These are phyloP conservation scores for Meleagris gallopavo DNA, from an alignment of 2,113 vertebrate species.

Conservation along the genomic window DNA sequence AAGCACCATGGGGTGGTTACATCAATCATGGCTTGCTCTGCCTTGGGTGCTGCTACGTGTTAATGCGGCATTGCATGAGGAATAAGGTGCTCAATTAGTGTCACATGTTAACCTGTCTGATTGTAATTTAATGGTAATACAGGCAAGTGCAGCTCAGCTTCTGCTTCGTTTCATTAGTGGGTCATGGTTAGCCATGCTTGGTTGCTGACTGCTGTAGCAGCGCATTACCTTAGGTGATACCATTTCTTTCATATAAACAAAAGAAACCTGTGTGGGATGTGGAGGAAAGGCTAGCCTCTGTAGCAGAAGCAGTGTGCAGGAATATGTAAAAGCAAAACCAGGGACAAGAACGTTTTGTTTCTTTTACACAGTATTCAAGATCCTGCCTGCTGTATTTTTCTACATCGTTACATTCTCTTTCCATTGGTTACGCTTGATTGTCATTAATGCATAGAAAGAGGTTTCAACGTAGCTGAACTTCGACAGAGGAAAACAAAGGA, in stretches of 20 bases:
- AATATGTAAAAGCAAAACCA: not conserved
- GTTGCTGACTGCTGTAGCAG: not conserved
- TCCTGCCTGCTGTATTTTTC: not conserved
- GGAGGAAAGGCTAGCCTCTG: not conserved
- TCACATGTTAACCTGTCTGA: not conserved
- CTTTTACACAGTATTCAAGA: not conserved
- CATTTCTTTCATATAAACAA: not conserved
- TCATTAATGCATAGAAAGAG: not conserved
- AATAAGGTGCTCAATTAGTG: not conserved
- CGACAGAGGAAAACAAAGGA: not conserved
- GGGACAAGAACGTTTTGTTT: not conserved
- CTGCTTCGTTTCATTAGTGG: constrained; percentile 37
- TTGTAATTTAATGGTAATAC: not conserved
- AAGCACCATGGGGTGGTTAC: not conserved
- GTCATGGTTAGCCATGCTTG: not conserved
- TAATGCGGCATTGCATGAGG: not conserved
- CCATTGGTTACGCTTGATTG: not conserved
- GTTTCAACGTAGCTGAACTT: not conserved
- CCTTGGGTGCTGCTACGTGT: rapidly evolving
- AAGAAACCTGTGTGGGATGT: not conserved
- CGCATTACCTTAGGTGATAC: not conserved
- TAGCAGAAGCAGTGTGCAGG: not conserved
- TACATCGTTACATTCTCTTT: not conserved
- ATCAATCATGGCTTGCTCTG: rapidly evolving
- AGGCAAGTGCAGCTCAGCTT: not conserved